phyloP scores from a whole-genome alignment of 2,113 vertebrate species.

The Agelaius tricolor region DNA sequence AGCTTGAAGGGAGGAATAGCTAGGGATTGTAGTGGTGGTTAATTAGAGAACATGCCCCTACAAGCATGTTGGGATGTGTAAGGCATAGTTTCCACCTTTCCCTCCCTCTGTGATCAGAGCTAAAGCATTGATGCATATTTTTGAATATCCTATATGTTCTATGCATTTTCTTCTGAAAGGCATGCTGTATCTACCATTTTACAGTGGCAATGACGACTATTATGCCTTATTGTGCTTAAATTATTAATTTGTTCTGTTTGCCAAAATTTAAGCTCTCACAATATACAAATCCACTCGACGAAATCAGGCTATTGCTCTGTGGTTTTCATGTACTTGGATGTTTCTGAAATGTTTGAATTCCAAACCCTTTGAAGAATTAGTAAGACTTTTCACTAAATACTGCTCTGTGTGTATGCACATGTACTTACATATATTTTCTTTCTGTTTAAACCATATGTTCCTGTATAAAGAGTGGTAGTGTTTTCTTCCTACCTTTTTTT shows the following conservation, averaged over 20 bases:
- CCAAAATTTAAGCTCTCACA: not conserved
- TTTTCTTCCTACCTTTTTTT: not conserved
- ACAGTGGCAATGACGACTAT: not conserved
- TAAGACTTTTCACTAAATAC: not conserved
- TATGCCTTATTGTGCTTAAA: not conserved
- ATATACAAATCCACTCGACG: not conserved
- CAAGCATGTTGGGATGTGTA: not conserved
- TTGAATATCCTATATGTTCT: not conserved
- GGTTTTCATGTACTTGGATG: not conserved
- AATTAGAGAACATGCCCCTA: not conserved
- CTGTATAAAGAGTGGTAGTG: not conserved
- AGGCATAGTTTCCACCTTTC: not conserved
- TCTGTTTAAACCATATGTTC: not conserved
- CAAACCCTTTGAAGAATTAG: not conserved
- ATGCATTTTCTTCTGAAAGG: not conserved
- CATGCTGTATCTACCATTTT: not conserved
- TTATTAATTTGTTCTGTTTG: not conserved
- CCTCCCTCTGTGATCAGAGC: not conserved
- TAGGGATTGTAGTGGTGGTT: not conserved
- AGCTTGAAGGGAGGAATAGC: not conserved
- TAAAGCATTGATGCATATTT: not conserved
- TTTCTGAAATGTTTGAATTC: not conserved
- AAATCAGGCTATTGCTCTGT: not conserved
- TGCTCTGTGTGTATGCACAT: rapidly evolving
- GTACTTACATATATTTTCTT: not conserved